Evolutionary conservation across 1,140 invertebrate species (phyloP).

Genomic region (Venturia canescens): DNA sequence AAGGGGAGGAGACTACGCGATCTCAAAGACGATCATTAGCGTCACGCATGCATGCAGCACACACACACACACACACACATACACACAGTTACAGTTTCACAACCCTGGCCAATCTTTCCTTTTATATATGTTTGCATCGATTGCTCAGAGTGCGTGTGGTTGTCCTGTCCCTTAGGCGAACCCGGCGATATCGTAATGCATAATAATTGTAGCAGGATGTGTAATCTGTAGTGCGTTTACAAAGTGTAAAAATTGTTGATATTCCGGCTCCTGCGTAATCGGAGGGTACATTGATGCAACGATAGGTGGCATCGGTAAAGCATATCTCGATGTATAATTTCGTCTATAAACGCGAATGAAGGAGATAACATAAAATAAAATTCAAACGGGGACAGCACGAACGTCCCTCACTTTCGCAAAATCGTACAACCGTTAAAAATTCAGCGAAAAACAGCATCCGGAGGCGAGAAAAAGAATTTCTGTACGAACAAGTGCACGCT

Average conservation of each 20-base stretch:
- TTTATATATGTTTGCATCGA: neutral
- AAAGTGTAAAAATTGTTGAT: neutral
- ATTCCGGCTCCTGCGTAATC: neutral
- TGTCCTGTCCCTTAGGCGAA: constrained; percentile 1
- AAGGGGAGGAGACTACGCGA: constrained; percentile 35
- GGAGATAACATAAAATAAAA: too few relatives aligned
- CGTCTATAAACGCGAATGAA: too few relatives aligned
- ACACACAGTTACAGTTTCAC: neutral
- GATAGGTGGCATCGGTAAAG: neutral
- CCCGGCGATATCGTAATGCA: neutral
- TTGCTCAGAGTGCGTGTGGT: constrained; percentile 10
- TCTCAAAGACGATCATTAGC: constrained; percentile 49
- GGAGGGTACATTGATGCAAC: neutral
- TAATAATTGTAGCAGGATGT: neutral
- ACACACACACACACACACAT: neutral
- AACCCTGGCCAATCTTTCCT: neutral
- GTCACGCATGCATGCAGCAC: constrained; percentile 44
- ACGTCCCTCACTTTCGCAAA: too few relatives aligned
- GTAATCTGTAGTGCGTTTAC: neutral
- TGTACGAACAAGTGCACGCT: neutral
- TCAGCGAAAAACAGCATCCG: neutral
- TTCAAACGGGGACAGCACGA: too few relatives aligned
- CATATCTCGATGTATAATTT: too few relatives aligned
- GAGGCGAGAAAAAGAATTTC: neutral
- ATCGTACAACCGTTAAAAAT: too few relatives aligned